A percentile compares a stretch with the other conserved stretches of the same genome.
These are phyloP conservation scores for Grammomys dolichurus DNA, from an alignment of 2,113 vertebrate genomes.

Conservation along the genomic window DNA sequence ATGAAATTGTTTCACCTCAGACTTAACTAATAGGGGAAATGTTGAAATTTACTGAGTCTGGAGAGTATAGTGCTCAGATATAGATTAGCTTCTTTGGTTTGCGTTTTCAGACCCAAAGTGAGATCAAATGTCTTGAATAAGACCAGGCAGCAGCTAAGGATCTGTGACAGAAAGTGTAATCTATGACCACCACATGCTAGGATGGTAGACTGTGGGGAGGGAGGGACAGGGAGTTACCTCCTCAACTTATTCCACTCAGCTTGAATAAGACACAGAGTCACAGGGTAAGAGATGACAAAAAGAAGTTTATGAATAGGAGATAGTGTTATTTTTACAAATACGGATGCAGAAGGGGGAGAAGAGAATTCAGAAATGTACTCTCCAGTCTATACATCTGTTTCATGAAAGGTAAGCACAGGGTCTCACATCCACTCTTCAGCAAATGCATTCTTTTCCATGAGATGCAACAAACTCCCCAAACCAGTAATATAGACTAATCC, in stretches of 20 bases:
- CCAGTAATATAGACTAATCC: neutral
- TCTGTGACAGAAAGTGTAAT: neutral
- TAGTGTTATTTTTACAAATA: slow-evolving; percentile 42
- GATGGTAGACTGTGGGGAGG: neutral
- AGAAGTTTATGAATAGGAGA: neutral
- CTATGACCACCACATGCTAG: neutral
- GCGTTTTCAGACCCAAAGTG: slow-evolving; percentile 32
- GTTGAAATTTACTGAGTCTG: slow-evolving; percentile 62
- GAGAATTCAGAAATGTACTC: neutral
- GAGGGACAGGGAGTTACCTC: no score
- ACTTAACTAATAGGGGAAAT: slow-evolving; percentile 50
- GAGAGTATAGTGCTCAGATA: neutral
- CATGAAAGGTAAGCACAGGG: neutral
- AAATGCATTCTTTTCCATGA: neutral
- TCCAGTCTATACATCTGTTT: neutral
- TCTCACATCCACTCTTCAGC: neutral
- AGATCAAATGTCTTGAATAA: slow-evolving; percentile 38
- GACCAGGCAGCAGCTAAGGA: neutral
- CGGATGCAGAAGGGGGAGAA: neutral
- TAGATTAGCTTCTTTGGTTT: slow-evolving; percentile 16
- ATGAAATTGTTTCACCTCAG: slow-evolving; percentile 22
- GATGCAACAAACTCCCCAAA: neutral
- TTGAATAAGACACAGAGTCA: neutral
- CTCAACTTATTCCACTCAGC: neutral
- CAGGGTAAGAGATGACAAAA: neutral